Base-by-base conservation (phyloP, 2,888 invertebrate genomes). In the Augochlorella aurata region DNA sequence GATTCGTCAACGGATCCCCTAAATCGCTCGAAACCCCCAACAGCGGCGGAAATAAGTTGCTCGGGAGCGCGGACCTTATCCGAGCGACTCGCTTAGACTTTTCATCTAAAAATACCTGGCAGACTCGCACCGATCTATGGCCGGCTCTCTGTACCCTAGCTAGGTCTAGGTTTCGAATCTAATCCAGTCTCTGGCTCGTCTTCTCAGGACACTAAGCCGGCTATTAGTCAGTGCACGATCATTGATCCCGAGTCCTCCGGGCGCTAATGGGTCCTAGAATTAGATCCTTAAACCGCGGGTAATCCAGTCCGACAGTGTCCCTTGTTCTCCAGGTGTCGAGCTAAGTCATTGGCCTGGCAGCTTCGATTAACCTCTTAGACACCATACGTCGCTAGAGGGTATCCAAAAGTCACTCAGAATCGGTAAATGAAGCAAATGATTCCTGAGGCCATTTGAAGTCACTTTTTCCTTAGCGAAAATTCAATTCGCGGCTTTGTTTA, bases 81-180 rank as follows among this genome's bases (percentile, higher is more conserved):
- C 61, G 29, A 18, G 29, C 38, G 38, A 61, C 16, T 61, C 24
- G 61, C 61, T 29, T 18, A 16, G 8, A 29, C 29, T 61, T 29
- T 61, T 61, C 24, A 61, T 61, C 61, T 61, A 61, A 61, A 61
- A 61, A 61, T 61, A 61, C 61, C 61, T 29, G 61, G 18, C 2
- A 61, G 29, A 61, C 61, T 18, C 16, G 24, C 16, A 61, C 61
- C 16, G 29, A 49, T 14, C 47, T 2, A 49, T 2, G 12, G 47
- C 10, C 47, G 61, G 16, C 58, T 24, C 58, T 58, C 24, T 14
- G 58, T 12, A 24, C 58, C 58, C 58, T 58, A 58, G 58, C 58
- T 58, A 58, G 58, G 58, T 24, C 58, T 58, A 58, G 58, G 58
- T 58, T 38, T 58, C 14, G 24, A 24, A 58, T 58, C 58, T 58